Evolutionary conservation across 2,113 vertebrate species (phyloP), one percentile per base, ranked within the genome.

Genomic region (Sylvia atricapilla): DNA sequence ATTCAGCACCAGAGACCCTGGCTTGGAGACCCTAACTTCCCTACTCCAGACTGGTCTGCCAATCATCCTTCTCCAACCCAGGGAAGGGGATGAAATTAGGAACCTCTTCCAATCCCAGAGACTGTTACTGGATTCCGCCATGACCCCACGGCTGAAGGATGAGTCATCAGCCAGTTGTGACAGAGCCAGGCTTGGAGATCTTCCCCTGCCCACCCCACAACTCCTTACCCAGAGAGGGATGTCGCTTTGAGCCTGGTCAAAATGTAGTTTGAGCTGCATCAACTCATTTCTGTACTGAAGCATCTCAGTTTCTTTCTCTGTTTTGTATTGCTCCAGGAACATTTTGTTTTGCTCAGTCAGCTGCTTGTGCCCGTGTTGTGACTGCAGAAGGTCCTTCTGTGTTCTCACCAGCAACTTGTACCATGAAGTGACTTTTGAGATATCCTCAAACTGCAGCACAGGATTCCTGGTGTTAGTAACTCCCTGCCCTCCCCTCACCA

Each of bases 361-460:
- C 30, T 98, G 98, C 93, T 98, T 96, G 16, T 94, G 75, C 24
- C 93, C 87, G 8, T 89, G 94, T 3, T 97, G 97, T 6, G 90
- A 96, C 96, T 97, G 96, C 93, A 94, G 89, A 52, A 98, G 97
- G 67, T 98, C 95, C 2, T 97, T 94, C 77, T 80, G 94, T 39
- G 96, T 97, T 88, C 95, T 97, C 58, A 97, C 79, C 72, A 98
- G 95, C 0, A 93, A 97, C 89, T 97, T 96, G 76, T 98, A 97
- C 59, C 88, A 89, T 3, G 67, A 94, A 4, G 95, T 93, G 46
- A 98, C 89, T n/a, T 95, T 97, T 8, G 96, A 62, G 22, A 97
- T 92, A n/a, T 98, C 97, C 69, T 98, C 95, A 62, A 98, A 99
- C 99, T 99, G 96, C 27, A 89, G 96, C 27, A 89, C 18, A 82